A percentile compares a stretch with the other conserved stretches of the same genome.
Evolutionary conservation across 2,888 invertebrate species (phyloP).

Genomic region (Griposia aprilina): DNA sequence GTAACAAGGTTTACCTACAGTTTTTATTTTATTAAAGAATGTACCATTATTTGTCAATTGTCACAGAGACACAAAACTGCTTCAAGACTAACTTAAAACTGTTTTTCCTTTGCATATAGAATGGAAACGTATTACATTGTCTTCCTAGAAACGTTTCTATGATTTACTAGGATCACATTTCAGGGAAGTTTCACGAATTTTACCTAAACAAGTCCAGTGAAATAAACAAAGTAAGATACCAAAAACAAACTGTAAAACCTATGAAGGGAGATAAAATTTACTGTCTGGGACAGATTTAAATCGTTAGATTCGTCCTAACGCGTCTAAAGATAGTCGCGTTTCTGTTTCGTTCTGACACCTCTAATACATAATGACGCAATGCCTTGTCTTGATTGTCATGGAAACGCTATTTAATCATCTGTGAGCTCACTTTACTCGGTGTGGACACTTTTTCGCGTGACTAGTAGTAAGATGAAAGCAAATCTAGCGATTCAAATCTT

Average conservation of each 20-base stretch:
- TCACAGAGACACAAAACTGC: neutral
- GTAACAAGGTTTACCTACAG: neutral
- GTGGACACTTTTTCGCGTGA: neutral
- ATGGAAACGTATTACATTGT: neutral
- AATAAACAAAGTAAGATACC: neutral
- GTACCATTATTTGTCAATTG: neutral
- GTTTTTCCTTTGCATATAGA: neutral
- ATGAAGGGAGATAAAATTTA: conserved; percentile 2
- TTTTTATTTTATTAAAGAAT: neutral
- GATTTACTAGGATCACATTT: neutral
- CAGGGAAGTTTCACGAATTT: neutral
- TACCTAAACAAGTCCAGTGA: neutral
- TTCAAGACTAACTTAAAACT: neutral
- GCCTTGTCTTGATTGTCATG: neutral
- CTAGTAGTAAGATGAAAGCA: no score
- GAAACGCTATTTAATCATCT: no score
- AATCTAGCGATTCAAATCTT: neutral
- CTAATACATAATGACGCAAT: no score
- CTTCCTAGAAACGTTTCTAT: neutral
- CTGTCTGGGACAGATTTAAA: neutral
- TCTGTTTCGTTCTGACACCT: neutral
- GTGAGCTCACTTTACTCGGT: no score
- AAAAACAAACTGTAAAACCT: conserved; percentile 11
- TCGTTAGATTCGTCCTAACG: neutral
- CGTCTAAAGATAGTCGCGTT: neutral